Percentiles rank a stretch among this genome's conserved stretches.
Conservation (phyloP, 1,140 invertebrate species). For the Sycophila sp. region DNA sequence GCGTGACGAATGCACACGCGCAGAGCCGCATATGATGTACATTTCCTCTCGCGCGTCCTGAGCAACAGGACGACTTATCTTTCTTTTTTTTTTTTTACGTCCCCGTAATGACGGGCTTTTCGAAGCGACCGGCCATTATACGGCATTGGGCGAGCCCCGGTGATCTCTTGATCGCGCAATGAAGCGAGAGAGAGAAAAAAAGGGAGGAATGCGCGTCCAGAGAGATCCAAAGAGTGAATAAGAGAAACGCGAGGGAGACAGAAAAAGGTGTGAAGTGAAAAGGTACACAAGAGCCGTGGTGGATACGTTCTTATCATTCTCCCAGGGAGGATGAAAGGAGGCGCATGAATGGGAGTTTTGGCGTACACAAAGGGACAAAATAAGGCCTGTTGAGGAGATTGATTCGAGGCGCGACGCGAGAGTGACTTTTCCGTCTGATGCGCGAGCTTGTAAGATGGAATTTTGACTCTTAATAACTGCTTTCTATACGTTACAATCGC, state of each 20-base stretch:
- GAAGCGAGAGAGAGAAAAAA: not conserved
- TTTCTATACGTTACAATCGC: not conserved
- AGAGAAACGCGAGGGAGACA: not conserved
- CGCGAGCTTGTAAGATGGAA: not conserved
- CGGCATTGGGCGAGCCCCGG: not conserved
- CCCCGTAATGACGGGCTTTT: not conserved
- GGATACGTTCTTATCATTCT: conserved; percentile 9
- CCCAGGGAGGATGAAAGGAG: conserved; percentile 10
- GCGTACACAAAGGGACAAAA: not conserved
- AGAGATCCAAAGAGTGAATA: not conserved
- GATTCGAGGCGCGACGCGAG: not conserved
- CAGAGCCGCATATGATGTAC: not conserved
- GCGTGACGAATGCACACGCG: conserved; percentile 5
- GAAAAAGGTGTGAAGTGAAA: conserved; percentile 15
- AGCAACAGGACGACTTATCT: not conserved
- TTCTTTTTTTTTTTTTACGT: not conserved
- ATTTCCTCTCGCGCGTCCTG: not conserved
- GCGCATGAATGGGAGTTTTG: not conserved
- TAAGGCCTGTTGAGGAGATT: not conserved
- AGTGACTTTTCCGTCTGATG: not conserved
- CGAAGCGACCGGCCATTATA: not conserved
- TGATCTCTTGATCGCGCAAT: conserved; percentile 30
- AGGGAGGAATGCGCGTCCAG: not conserved
- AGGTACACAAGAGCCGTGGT: not conserved
- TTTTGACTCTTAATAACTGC: not conserved